phyloP scores from a whole-genome alignment of 2,113 vertebrate genomes.

The Cisticola juncidis region DNA sequence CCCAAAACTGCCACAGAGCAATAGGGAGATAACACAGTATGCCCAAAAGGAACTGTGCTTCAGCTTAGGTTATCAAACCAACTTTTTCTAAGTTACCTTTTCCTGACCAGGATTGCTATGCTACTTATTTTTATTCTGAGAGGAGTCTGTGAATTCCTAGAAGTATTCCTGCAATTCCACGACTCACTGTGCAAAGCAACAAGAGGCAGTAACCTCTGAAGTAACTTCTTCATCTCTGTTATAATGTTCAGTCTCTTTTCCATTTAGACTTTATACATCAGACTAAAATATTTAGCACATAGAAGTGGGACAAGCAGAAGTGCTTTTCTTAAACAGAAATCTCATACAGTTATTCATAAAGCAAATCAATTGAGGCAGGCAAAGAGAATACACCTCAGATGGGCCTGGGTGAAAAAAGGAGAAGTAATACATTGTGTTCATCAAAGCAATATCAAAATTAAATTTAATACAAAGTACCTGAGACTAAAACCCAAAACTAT shows the following conservation, averaged over 20 bases:
- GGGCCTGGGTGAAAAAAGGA: not conserved
- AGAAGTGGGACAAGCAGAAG: not conserved
- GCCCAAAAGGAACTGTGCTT: not conserved
- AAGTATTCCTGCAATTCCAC: not conserved
- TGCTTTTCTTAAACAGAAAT: slow-evolving; percentile 37
- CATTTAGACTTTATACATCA: not conserved
- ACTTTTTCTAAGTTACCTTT: not conserved
- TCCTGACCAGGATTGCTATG: not conserved
- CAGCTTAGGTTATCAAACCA: not conserved
- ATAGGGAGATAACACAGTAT: not conserved
- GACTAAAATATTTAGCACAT: not conserved
- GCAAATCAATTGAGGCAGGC: slow-evolving; percentile 27
- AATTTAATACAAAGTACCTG: slow-evolving; percentile 73
- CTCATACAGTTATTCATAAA: slow-evolving; percentile 33
- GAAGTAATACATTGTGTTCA: slow-evolving; percentile 54
- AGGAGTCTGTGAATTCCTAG: not conserved
- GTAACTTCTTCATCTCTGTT: not conserved
- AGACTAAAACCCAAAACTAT: slow-evolving; percentile 73
- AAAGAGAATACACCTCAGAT: slow-evolving; percentile 41
- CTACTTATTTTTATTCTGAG: not conserved
- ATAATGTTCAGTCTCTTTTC: not conserved
- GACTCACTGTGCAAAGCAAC: not conserved
- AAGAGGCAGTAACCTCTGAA: not conserved
- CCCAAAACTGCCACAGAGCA: not conserved
- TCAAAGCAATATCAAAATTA: slow-evolving; percentile 72